A percentile compares a stretch with the other conserved stretches of the same genome.
Evolutionary conservation across 2,888 invertebrate species (phyloP).

Genomic region (Yponomeuta cagnagella): DNA sequence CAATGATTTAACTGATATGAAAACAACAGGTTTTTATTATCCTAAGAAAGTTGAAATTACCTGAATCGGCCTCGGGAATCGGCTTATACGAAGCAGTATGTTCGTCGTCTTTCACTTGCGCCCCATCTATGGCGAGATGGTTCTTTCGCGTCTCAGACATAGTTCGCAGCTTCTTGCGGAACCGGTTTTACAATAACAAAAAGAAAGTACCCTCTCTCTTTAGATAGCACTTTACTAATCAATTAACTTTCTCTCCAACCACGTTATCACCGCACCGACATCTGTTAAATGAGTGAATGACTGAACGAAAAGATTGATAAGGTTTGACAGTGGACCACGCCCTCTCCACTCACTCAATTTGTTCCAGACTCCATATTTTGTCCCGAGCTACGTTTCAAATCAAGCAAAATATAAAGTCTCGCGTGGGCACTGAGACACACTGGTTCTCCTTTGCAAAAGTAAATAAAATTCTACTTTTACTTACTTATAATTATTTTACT

Average conservation of each 20-base stretch:
- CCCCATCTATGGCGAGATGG: constrained; percentile 62
- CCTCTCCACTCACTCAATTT: background rate
- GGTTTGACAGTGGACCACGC: background rate
- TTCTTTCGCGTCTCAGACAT: constrained; percentile 66
- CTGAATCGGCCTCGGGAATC: constrained; percentile 60
- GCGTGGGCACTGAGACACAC: too few relatives aligned
- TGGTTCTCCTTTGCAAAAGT: too few relatives aligned
- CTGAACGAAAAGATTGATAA: constrained; percentile 16
- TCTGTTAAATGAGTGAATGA: constrained; percentile 24
- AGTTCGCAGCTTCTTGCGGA: constrained; percentile 28
- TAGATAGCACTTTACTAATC: constrained; percentile 29
- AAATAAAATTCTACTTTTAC: too few relatives aligned
- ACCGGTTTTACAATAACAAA: constrained; percentile 37
- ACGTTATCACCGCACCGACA: constrained; percentile 20
- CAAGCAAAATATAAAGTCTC: background rate
- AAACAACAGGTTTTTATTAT: background rate
- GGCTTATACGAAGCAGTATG: constrained; percentile 71
- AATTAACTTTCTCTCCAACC: constrained; percentile 30
- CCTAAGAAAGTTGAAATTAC: background rate
- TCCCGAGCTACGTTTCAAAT: background rate
- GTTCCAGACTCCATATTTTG: background rate
- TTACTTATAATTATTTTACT: too few relatives aligned
- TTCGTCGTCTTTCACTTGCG: constrained; percentile 68
- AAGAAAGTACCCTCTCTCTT: constrained; percentile 39
- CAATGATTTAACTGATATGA: background rate